phyloP scores from a whole-genome alignment of 2,113 vertebrate genomes.

The Oophaga pumilio region DNA sequence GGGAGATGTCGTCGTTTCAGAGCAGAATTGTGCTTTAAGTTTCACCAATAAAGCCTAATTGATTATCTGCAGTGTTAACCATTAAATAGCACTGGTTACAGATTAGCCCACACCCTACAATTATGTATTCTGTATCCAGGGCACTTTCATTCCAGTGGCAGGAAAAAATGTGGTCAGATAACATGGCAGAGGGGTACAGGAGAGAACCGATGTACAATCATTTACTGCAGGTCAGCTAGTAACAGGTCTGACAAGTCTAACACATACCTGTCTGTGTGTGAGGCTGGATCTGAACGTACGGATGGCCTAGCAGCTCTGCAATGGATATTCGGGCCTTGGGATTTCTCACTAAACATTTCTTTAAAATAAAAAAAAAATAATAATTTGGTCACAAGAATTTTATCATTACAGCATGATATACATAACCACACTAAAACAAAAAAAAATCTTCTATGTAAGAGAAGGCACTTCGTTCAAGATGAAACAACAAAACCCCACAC shows the following conservation, averaged over 20 bases:
- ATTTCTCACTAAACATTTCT: slow-evolving; percentile 88
- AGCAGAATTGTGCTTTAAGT: neutral
- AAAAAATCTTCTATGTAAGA: too few relatives aligned
- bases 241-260: neutral
- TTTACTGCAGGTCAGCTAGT: neutral
- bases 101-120: neutral
- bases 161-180: neutral
- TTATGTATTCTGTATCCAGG: neutral
- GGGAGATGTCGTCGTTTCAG: neutral
- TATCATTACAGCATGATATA: too few relatives aligned
- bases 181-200: neutral
- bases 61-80: neutral
- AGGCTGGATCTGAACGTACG: slow-evolving; percentile 86
- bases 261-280: slow-evolving; percentile 77
- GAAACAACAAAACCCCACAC: too few relatives aligned
- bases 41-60: too few relatives aligned
- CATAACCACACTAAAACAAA: too few relatives aligned
- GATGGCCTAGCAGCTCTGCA: slow-evolving; percentile 84
- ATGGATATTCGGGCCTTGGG: slow-evolving; percentile 90
- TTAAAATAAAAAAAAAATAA: slow-evolving; percentile 49
- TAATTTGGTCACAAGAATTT: too few relatives aligned
- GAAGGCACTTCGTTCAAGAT: too few relatives aligned
- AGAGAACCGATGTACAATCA: neutral
- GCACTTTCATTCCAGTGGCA: neutral
- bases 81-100: neutral